Evolutionary conservation across 2,888 invertebrate genomes (phyloP), one percentile per base, ranked within the genome.

Genomic region (Volucella inflata): DNA sequence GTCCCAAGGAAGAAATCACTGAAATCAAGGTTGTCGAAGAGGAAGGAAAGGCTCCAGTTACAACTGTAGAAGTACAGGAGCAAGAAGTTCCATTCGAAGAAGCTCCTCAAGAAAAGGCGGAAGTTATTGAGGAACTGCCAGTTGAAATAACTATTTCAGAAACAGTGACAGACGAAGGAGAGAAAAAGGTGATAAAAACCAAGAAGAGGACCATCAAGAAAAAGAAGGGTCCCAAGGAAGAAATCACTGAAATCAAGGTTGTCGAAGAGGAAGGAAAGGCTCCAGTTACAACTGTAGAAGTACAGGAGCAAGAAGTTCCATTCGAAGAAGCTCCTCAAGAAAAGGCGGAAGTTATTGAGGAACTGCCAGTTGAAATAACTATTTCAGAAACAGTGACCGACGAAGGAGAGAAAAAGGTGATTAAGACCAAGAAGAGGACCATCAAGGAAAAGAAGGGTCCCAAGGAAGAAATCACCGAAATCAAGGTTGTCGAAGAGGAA

Each of bases 71-170:
- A 0, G 88, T 88, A 36, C 92, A 93, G 87, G 88, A 88, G 36
- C 92, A 93, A 87, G 88, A 88, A 75, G 38, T 55, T 14, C 87
- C 80, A 8, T 68, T 81, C 10, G 77, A 71, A 30, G 84, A 88
- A 14, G 72, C 1, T 90, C 91, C 57, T 46, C 30, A 87, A 48
- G 40, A 81, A 17, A 87, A 90, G 88, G 74, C 82, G 53, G 80
- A 88, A 75, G 36, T 74, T 42, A 87, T 81, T 16, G 87, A 88
- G 57, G 77, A 87, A 57, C 70, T 87, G 0, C 81, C 65, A 64
- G 88, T 93, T 3, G 91, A 87, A 57, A 70, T 87, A 0, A 78
- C 65, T 64, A 88, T 93, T 3, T 91, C 92, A 1, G 93, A 93
- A 89, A 91, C 93, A 38, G 84, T 88, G 16, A 87, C 88, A 0